These are phyloP conservation scores for Agrochola lota DNA, from an alignment of 2,888 invertebrate species.

Conservation along the genomic window DNA sequence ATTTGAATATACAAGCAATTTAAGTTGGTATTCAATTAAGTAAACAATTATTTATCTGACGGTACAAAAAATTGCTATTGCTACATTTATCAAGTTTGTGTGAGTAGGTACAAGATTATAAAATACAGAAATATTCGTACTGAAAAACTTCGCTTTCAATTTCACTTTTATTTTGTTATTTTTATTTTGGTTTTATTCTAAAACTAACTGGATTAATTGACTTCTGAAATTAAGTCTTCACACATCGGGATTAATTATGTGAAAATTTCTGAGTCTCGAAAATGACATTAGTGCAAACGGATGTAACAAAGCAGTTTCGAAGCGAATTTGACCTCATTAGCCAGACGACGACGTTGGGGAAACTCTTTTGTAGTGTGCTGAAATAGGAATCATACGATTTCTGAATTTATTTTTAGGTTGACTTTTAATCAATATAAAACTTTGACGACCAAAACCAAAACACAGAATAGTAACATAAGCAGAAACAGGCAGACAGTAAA, in stretches of 20 bases:
- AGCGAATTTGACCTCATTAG: conserved; percentile 7
- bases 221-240: not conserved
- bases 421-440: too few species aligned
- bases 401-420: not conserved
- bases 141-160: not conserved
- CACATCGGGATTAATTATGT: not conserved
- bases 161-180: not conserved
- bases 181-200: not conserved
- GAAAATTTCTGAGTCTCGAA: not conserved
- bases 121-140: too few species aligned
- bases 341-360: not conserved
- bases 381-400: not conserved
- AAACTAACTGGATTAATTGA: not conserved
- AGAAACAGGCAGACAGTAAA: not conserved
- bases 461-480: not conserved
- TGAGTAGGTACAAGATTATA: too few species aligned
- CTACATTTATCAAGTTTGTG: too few species aligned
- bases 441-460: not conserved
- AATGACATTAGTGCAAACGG: not conserved
- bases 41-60: too few species aligned
- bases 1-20: too few species aligned
- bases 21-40: too few species aligned
- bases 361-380: not conserved
- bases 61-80: too few species aligned
- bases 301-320: not conserved